Evolutionary conservation across 2,113 vertebrate genomes (phyloP), one percentile per base, ranked within the genome.

Genomic region (Mormyrus lacerda): DNA sequence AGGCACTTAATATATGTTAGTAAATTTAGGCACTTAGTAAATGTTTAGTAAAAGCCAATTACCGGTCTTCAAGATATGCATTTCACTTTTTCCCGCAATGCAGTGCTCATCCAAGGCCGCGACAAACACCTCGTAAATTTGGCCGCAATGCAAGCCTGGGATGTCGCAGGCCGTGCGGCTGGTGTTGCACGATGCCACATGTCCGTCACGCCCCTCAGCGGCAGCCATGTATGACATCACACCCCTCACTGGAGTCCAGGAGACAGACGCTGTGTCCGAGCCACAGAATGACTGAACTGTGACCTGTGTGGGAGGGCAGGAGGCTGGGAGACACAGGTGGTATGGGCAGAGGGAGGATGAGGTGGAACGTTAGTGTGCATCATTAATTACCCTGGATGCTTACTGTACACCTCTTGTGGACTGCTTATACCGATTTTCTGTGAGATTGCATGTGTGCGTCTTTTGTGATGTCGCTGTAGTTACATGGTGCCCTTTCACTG

Each of bases 231-330:
- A 97, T 17, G 90, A 92, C 9, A 90, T 24, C 0, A 95, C 94
- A 47, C 95, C 95, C 76, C 88, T 87, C 0, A 95, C 95, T 15
- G 91, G 45, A 31, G 69, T 45, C 96, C 96, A 97, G 21, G 93
- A 94, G 27, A 96, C 91, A 0, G 85, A 31, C 88, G 94, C 93
- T 73, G 92, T 65, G 88, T 94, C 89, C 0, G 95, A 94, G 7
- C 76, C n/a, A 83, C 96, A 96, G 27, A 94, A 94, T 2, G 93
- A 90, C 79, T 89, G 48, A 10, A 95, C 91, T 1, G 0, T 90
- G 53, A 96, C 87, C 10, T 92, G 42, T 76, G 92, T 93, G 44
- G 96, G 95, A 19, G 94, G 91, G 89, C 96, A 96, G 0, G 96
- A 95, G 61, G 94, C 96, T 96, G 92, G 15, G 51, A 87, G 88